phyloP scores from a whole-genome alignment of 2,888 invertebrate genomes.

The Celastrina argiolus region DNA sequence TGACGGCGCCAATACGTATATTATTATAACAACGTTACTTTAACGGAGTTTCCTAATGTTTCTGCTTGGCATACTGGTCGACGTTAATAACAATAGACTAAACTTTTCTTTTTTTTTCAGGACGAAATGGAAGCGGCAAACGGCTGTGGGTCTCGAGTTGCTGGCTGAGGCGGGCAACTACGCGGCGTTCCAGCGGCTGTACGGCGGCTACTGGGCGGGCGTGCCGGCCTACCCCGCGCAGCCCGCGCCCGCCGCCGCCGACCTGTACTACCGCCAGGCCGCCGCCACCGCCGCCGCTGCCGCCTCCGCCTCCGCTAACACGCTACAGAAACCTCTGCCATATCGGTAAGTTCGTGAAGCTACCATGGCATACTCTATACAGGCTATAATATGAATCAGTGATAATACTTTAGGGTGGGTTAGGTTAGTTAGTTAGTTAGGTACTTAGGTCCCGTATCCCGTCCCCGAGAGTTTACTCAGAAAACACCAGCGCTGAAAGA shows the following conservation, averaged over 20 bases:
- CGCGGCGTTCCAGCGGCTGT: conserved; percentile 97
- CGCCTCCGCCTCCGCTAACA: conserved; percentile 79
- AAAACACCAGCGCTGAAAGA: too few species aligned
- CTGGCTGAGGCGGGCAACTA: conserved; percentile 98
- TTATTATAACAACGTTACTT: too few species aligned
- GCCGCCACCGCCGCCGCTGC: conserved; percentile 84
- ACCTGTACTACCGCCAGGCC: conserved; percentile 89
- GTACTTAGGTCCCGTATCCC: too few species aligned
- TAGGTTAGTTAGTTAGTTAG: too few species aligned
- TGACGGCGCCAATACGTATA: too few species aligned
- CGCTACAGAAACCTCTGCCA: conserved; percentile 92
- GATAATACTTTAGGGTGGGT: too few species aligned
- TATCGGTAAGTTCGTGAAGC: conserved; percentile 72
- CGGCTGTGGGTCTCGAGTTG: conserved; percentile 97
- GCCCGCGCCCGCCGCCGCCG: conserved; percentile 83
- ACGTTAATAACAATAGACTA: neutral
- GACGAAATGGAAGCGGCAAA: conserved; percentile 99
- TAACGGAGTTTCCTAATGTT: too few species aligned
- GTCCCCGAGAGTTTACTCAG: too few species aligned
- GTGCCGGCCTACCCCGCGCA: conserved; percentile 83
- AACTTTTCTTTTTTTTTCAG: conserved; percentile 64
- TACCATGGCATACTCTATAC: too few species aligned
- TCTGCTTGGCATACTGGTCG: too few species aligned
- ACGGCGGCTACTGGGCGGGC: conserved; percentile 86
- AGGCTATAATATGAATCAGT: too few species aligned